These are phyloP conservation scores for Hypanus sabinus DNA, from an alignment of 2,113 vertebrate species.

Conservation along the genomic window DNA sequence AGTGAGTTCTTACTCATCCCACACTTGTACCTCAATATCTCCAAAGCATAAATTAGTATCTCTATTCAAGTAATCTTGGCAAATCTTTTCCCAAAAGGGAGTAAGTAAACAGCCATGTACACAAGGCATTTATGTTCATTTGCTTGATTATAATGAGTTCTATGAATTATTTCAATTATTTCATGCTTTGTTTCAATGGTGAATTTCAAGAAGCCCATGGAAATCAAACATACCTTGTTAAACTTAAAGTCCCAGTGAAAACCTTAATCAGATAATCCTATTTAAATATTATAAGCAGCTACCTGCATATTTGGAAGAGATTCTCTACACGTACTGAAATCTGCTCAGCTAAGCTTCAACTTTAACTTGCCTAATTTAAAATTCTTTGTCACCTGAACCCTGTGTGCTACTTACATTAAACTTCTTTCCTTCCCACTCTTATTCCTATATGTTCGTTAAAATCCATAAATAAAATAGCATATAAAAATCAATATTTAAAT, in stretches of 20 bases:
- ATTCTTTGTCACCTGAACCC: neutral
- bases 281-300: neutral
- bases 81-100: neutral
- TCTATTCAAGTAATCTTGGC: no score
- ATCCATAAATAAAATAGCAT: constrained; percentile 12
- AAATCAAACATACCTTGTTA: neutral
- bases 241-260: neutral
- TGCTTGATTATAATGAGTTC: no score
- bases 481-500: constrained; percentile 19
- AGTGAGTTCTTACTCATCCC: neutral
- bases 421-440: no score
- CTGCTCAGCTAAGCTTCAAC: neutral
- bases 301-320: neutral
- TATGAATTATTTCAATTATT: no score
- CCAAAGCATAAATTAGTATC: no score
- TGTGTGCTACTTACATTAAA: neutral
- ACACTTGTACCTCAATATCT: no score
- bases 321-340: neutral
- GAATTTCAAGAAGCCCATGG: no score
- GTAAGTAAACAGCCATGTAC: no score
- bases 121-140: no score
- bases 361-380: no score
- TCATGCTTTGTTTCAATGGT: no score
- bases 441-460: neutral
- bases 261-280: neutral